Conservation (phyloP, 1,140 invertebrate species). For the Drosophila mauritiana region DNA sequence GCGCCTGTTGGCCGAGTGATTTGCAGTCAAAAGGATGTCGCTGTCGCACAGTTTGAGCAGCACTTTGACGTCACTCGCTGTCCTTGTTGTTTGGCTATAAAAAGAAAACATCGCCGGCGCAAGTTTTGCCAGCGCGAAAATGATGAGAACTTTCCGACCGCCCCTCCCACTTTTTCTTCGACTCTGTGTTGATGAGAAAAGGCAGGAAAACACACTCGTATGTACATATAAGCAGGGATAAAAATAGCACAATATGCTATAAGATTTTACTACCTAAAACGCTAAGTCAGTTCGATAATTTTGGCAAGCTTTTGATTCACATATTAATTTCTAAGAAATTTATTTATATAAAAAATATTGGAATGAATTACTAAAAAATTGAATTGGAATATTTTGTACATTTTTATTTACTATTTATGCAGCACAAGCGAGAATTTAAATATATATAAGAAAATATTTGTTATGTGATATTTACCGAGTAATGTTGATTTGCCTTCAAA, state of each 20-base stretch:
- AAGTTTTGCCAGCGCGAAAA: constrained; percentile 43
- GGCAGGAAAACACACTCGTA: not conserved
- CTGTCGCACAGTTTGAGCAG: constrained; percentile 18
- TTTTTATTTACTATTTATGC: too few species aligned
- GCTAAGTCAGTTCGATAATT: too few species aligned
- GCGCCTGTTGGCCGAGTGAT: constrained; percentile 2
- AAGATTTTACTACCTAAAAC: not conserved
- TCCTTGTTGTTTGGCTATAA: constrained; percentile 40
- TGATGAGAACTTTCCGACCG: constrained; percentile 39
- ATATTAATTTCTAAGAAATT: too few species aligned
- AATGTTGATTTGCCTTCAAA: too few species aligned
- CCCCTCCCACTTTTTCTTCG: not conserved
- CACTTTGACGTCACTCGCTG: constrained; percentile 58
- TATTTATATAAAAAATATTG: too few species aligned
- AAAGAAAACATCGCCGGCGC: constrained; percentile 41
- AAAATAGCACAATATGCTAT: not conserved
- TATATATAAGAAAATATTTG: too few species aligned
- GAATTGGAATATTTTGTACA: too few species aligned
- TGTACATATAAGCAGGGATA: not conserved
- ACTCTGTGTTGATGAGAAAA: not conserved
- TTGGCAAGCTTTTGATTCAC: too few species aligned
- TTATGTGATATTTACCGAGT: too few species aligned
- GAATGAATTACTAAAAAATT: too few species aligned
- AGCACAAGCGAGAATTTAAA: too few species aligned
- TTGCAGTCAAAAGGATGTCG: constrained; percentile 1